Evolutionary conservation across 2,797 vertebrate genomes (phyloP).

Genomic region (Eospalax fontanierii): DNA sequence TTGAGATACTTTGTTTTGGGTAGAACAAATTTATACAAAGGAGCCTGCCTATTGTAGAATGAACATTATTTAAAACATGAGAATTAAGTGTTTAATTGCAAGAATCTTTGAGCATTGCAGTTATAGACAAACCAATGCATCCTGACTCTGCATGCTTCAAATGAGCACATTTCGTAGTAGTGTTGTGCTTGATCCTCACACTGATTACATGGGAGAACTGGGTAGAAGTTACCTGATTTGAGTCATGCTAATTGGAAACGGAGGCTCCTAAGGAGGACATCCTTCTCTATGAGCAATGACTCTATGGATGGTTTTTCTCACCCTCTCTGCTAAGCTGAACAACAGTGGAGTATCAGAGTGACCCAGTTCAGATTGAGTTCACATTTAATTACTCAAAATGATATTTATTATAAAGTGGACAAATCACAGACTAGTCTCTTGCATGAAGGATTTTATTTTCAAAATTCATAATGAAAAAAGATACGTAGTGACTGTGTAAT

Average conservation of each 20-base stretch:
- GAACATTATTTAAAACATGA: background rate
- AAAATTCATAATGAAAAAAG: background rate
- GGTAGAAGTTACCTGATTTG: background rate
- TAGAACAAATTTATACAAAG: background rate
- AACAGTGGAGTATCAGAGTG: background rate
- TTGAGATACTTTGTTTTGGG: background rate
- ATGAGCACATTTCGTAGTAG: accelerated
- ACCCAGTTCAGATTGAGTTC: background rate
- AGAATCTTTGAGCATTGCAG: background rate
- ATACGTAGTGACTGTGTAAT: background rate
- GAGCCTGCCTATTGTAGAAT: background rate
- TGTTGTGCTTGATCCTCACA: accelerated
- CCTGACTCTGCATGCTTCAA: background rate
- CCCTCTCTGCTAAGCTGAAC: background rate
- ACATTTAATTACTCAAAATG: background rate
- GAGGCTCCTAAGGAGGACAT: background rate
- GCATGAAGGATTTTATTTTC: constrained; percentile 47
- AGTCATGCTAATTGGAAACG: background rate
- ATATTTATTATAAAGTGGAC: background rate
- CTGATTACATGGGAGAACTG: accelerated
- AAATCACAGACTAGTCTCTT: background rate
- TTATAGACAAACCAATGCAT: background rate
- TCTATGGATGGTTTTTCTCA: background rate
- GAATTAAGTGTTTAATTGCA: background rate
- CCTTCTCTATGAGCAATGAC: background rate